These are phyloP conservation scores for Drosophila tani DNA, from an alignment of 1,140 invertebrate species.

Conservation along the genomic window DNA sequence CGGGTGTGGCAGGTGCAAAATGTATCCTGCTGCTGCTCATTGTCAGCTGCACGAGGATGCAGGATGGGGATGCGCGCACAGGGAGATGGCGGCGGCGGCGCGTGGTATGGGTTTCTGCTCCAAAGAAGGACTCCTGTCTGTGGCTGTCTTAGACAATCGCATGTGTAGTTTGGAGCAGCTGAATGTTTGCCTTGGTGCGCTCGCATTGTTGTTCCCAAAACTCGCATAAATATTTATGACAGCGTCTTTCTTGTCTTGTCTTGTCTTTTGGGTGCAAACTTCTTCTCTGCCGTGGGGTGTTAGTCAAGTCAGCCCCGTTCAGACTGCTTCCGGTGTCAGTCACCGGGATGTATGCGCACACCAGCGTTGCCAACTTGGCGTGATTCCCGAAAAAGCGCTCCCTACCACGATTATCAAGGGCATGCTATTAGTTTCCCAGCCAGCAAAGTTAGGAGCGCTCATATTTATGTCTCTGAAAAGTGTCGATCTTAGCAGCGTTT, in stretches of 20 bases:
- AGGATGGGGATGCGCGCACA: constrained; percentile 1
- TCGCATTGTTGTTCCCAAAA: constrained; percentile 82
- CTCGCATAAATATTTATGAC: constrained; percentile 85
- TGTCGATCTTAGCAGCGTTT: too few species aligned
- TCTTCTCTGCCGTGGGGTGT: constrained; percentile 63
- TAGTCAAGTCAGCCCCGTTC: constrained; percentile 52
- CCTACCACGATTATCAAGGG: not conserved
- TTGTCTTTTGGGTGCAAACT: constrained; percentile 53
- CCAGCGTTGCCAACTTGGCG: constrained; percentile 29
- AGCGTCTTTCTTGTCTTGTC: constrained; percentile 73
- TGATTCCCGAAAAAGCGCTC: not conserved
- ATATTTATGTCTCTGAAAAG: too few species aligned
- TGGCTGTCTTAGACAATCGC: constrained; percentile 75
- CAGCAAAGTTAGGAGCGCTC: too few species aligned
- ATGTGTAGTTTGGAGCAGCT: constrained; percentile 60
- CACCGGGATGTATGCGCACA: constrained; percentile 61
- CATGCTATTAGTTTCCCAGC: not conserved
- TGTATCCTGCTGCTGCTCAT: constrained; percentile 81
- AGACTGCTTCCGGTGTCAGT: constrained; percentile 78
- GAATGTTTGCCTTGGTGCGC: constrained; percentile 47
- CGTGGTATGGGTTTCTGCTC: constrained; percentile 1
- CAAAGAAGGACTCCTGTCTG: constrained; percentile 50
- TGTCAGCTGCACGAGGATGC: constrained; percentile 67
- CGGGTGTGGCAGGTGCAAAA: constrained; percentile 72
- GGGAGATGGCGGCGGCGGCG: not conserved